Evolutionary conservation across 2,888 invertebrate genomes (phyloP).

Genomic region (Lasioglossum villosulum): DNA sequence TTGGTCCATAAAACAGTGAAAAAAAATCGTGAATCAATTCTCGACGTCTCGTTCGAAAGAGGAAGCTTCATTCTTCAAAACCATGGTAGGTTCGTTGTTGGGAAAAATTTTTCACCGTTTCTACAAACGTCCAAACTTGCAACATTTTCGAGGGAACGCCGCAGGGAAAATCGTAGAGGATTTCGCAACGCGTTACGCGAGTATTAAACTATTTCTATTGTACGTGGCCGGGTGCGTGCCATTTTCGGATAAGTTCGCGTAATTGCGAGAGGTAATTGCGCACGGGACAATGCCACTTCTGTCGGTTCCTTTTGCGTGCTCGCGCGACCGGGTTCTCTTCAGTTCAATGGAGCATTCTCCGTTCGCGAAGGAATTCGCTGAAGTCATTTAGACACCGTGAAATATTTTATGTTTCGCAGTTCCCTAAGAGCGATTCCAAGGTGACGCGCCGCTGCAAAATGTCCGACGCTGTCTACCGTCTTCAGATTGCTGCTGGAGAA

Average conservation of each 20-base stretch:
- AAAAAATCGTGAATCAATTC: too few relatives aligned
- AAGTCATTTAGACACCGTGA: conserved; percentile 49
- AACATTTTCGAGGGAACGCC: too few relatives aligned
- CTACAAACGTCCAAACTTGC: neutral
- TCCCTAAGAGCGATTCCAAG: neutral
- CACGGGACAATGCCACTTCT: conserved; percentile 42
- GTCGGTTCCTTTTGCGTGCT: conserved; percentile 38
- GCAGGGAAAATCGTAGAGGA: neutral
- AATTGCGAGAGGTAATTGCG: conserved; percentile 62
- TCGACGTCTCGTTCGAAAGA: too few relatives aligned
- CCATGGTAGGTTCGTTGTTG: too few relatives aligned
- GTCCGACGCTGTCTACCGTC: neutral
- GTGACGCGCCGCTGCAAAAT: conserved; percentile 17
- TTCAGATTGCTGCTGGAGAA: neutral
- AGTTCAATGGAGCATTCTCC: conserved; percentile 50
- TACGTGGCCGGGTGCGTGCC: conserved; percentile 41
- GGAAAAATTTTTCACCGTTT: neutral
- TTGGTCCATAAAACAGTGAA: too few relatives aligned
- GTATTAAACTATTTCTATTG: conserved; percentile 44
- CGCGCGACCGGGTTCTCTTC: conserved; percentile 44
- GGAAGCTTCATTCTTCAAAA: too few relatives aligned
- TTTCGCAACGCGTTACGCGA: conserved; percentile 18
- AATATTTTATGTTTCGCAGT: conserved; percentile 42
- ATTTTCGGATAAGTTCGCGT: conserved; percentile 59
- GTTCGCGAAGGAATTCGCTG: conserved; percentile 44